phyloP scores from a whole-genome alignment of 1,140 invertebrate species.

The Anagrus nilaparvatae region DNA sequence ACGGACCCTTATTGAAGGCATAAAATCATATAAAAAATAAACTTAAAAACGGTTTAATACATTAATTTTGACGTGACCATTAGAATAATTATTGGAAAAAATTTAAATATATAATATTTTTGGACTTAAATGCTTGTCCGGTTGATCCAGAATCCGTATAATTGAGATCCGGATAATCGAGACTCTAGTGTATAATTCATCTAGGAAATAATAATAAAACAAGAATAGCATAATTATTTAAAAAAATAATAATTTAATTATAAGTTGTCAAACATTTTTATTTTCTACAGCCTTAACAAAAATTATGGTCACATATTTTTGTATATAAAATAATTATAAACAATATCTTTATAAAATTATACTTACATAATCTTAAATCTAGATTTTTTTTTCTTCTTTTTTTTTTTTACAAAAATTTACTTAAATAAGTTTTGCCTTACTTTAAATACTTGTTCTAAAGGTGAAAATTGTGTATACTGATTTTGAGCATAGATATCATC shows the following conservation, averaged over 20 bases:
- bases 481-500: constrained; percentile 44
- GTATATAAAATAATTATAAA: constrained; percentile 13
- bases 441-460: constrained; percentile 49
- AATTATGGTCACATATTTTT: constrained; percentile 9
- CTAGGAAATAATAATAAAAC: too few species aligned
- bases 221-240: too few species aligned
- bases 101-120: neutral
- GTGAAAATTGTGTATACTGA: constrained; percentile 49
- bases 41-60: too few species aligned
- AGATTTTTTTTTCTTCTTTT: too few species aligned
- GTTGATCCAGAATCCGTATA: too few species aligned
- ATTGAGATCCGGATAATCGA: too few species aligned
- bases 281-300: constrained; percentile 18
- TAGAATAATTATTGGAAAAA: constrained; percentile 40
- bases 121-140: too few species aligned
- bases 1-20: too few species aligned
- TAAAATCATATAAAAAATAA: too few species aligned
- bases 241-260: constrained; percentile 5
- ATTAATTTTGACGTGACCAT: too few species aligned
- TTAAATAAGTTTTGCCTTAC: constrained; percentile 36
- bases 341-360: too few species aligned
- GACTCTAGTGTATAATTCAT: too few species aligned
- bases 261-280: constrained; percentile 16
- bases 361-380: constrained; percentile 15
- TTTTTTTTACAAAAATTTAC: constrained; percentile 20